phyloP scores from a whole-genome alignment of 2,888 invertebrate species.

The Cheilosia impressa region DNA sequence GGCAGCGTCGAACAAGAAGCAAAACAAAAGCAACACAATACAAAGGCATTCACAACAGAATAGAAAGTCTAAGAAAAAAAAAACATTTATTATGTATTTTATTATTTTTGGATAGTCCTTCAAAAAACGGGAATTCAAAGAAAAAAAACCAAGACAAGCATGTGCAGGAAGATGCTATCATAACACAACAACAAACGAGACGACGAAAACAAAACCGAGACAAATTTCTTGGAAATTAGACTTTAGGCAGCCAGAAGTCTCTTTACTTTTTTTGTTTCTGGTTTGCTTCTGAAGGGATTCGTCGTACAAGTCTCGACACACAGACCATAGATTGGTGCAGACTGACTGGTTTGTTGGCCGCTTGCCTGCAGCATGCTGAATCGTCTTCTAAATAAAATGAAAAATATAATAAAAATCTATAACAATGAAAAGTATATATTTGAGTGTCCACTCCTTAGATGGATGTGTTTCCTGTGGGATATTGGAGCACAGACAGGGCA shows the following conservation, averaged over 20 bases:
- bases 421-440: not conserved
- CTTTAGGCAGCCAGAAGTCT: conserved; percentile 66
- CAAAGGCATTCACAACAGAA: conserved; percentile 37
- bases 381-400: conserved; percentile 6
- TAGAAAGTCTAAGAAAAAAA: not conserved
- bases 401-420: conserved; percentile 1
- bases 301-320: conserved; percentile 45
- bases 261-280: not conserved
- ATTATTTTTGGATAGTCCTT: conserved; percentile 63
- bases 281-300: conserved; percentile 51
- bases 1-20: conserved; percentile 41
- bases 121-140: conserved; percentile 39
- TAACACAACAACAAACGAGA: conserved; percentile 3
- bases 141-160: not conserved
- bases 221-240: conserved; percentile 72
- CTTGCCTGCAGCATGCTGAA: conserved; percentile 54
- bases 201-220: conserved; percentile 50
- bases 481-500: conserved; percentile 28
- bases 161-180: conserved; percentile 1
- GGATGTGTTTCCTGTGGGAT: conserved; percentile 55
- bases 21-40: conserved; percentile 58
- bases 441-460: conserved; percentile 10
- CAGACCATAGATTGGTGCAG: conserved; percentile 45
- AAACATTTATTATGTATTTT: not conserved
- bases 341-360: conserved; percentile 64